A percentile compares a stretch with the other conserved stretches of the same genome.
Evolutionary conservation across 2,797 vertebrate genomes (phyloP).

Genomic region (Distichodus sexfasciatus): DNA sequence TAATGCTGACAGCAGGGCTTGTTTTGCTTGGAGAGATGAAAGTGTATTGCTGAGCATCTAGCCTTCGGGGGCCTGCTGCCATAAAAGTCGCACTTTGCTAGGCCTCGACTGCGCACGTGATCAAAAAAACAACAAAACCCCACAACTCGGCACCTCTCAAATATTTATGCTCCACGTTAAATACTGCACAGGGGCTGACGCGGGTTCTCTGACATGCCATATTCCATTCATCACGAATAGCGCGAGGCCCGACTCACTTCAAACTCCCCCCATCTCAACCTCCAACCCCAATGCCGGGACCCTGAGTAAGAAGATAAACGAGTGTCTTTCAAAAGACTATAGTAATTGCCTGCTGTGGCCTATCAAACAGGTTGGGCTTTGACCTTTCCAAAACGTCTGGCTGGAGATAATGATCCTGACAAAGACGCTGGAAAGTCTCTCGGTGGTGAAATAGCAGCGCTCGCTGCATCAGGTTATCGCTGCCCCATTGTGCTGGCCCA

Average conservation of each 20-base stretch:
- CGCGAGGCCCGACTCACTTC: neutral
- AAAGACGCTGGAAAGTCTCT: neutral
- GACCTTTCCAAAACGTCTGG: slow-evolving; percentile 33
- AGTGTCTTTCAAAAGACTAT: slow-evolving; percentile 14
- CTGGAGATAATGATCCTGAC: slow-evolving; percentile 17
- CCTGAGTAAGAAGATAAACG: slow-evolving; percentile 9
- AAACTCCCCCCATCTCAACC: neutral
- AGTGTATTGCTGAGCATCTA: neutral
- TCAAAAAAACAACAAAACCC: neutral
- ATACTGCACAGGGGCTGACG: too few relatives aligned
- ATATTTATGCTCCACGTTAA: neutral
- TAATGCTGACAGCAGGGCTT: neutral
- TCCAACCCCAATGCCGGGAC: neutral
- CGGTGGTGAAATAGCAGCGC: neutral
- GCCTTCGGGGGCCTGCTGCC: too few relatives aligned
- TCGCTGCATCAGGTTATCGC: slow-evolving; percentile 10
- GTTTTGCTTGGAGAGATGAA: slow-evolving; percentile 1
- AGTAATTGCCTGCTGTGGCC: slow-evolving; percentile 26
- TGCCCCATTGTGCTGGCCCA: slow-evolving; percentile 5
- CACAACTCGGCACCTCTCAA: neutral
- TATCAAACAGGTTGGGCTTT: slow-evolving; percentile 19
- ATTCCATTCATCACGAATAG: neutral
- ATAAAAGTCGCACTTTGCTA: too few relatives aligned
- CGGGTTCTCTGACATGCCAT: too few relatives aligned
- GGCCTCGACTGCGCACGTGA: neutral